A percentile compares a stretch with the other conserved stretches of the same genome.
These are phyloP conservation scores for Andrena marginata DNA, from an alignment of 2,888 invertebrate genomes.

Conservation along the genomic window DNA sequence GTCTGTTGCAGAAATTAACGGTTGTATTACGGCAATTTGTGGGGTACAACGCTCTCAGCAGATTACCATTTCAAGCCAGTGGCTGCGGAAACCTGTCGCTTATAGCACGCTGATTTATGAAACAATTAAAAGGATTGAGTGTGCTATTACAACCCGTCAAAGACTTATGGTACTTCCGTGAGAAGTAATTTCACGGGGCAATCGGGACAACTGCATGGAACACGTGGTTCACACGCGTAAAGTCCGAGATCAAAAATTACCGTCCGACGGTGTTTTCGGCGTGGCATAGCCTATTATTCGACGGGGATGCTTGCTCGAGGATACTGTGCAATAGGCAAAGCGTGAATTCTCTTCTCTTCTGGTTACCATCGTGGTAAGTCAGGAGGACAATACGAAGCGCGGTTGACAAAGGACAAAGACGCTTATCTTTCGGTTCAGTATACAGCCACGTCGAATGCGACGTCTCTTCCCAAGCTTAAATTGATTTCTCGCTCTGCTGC, in stretches of 20 bases:
- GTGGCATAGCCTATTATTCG: neutral
- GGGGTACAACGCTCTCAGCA: conserved; percentile 9
- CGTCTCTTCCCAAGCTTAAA: conserved; percentile 28
- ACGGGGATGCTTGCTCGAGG: neutral
- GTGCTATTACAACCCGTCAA: conserved; percentile 22
- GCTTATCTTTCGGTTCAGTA: conserved; percentile 62
- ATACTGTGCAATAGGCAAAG: neutral
- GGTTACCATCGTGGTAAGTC: conserved; percentile 22
- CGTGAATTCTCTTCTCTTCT: conserved; percentile 24
- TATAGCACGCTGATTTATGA: conserved; percentile 38
- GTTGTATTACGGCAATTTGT: conserved; percentile 16
- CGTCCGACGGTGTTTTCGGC: neutral
- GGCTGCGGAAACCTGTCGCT: conserved; percentile 16
- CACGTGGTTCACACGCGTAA: conserved; percentile 7
- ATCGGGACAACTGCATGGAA: conserved; percentile 9
- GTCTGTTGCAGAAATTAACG: conserved; percentile 2
- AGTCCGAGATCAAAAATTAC: conserved; percentile 5
- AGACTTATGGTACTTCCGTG: conserved; percentile 37
- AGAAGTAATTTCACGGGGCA: conserved; percentile 25
- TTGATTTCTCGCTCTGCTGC: conserved; percentile 50
- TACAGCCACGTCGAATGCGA: conserved; percentile 35
- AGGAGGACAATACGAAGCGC: conserved; percentile 55
- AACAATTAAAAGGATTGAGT: conserved; percentile 49
- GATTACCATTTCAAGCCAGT: conserved; percentile 14
- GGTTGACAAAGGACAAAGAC: conserved; percentile 59